Conservation (phyloP, 2,888 invertebrate species). For the Aproaerema taeniolella region DNA sequence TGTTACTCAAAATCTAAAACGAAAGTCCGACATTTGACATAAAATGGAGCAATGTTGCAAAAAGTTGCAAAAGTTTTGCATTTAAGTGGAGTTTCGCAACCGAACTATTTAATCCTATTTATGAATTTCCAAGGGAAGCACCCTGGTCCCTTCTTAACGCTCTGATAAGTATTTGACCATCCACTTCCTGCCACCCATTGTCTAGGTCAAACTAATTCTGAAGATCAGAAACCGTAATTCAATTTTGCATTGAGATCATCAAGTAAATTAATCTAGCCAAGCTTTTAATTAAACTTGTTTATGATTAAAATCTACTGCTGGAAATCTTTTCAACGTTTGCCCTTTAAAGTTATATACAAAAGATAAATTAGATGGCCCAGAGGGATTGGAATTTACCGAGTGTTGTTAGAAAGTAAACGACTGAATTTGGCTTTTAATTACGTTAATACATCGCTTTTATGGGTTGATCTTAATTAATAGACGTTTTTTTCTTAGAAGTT, state of each 20-base stretch:
- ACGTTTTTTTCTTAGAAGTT: too few relatives aligned
- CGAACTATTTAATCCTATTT: too few relatives aligned
- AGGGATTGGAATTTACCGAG: not conserved
- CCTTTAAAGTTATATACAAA: constrained; percentile 11
- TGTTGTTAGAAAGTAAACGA: constrained; percentile 1
- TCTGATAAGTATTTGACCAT: constrained; percentile 70
- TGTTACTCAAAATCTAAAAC: too few relatives aligned
- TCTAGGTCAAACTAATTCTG: constrained; percentile 71
- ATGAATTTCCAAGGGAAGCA: too few relatives aligned
- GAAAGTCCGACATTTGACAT: too few relatives aligned
- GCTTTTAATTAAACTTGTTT: constrained; percentile 44
- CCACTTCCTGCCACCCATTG: constrained; percentile 52
- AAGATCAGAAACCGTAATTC: constrained; percentile 55
- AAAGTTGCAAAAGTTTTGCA: too few relatives aligned
- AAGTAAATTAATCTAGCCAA: constrained; percentile 45
- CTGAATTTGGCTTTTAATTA: constrained; percentile 3
- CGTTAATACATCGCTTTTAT: constrained; percentile 1
- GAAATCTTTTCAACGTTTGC: constrained; percentile 16
- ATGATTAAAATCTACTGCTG: constrained; percentile 25
- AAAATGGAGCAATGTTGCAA: too few relatives aligned
- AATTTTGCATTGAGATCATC: constrained; percentile 59
- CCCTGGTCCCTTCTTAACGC: constrained; percentile 41
- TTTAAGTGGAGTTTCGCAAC: too few relatives aligned
- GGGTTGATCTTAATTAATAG: too few relatives aligned
- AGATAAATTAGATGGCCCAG: constrained; percentile 11